Base-by-base conservation (phyloP, 2,113 vertebrate species). In the Corvus hawaiiensis region DNA sequence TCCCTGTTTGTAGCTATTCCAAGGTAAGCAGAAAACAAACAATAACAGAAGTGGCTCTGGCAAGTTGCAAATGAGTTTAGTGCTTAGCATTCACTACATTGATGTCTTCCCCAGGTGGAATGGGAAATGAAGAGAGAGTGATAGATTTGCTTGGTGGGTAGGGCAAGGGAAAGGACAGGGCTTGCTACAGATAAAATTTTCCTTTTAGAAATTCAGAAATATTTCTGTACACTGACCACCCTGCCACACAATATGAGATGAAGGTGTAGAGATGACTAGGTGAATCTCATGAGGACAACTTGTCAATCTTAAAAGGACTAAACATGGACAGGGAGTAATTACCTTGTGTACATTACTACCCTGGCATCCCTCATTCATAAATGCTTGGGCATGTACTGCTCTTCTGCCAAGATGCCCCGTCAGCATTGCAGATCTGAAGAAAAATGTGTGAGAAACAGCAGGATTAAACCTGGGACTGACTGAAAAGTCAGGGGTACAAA, bases 231-330 rank as follows among this genome's bases (percentile, higher is more conserved):
- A 64, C 72, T 86, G 74, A 85, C 83, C 22, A 7, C 14, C 52
- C 39, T 84, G 69, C 85, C 93, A 87, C 7, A 10, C 35, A 19
- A 74, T 51, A 24, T 59, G 35, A 94, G 94, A 87, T 10, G 9
- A 55, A 43, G 74, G 55, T 78, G 87, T 64, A 82, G 72, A 78
- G 44, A 84, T 87, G 92, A 91, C 64, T 67, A 54, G 75, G 48
- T 46, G 69, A 95, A 77, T 66, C 59, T 82, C 73, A 9, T 16
- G 84, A 91, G 91, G 78, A 79, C 3, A 56, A 48, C 67, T 96
- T 96, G 39, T 95, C 94, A 93, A 46, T 76, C 84, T 91, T 56
- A 92, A 92, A 95, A 93, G 81, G 82, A 93, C 76, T 94, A 73
- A 96, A 72, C 21, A 51, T 3, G 69, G 69, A 48, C 37, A 71